A percentile compares a stretch with the other conserved stretches of the same genome.
phyloP scores from a whole-genome alignment of 2,888 invertebrate species.

The Pilophorus perplexus region DNA sequence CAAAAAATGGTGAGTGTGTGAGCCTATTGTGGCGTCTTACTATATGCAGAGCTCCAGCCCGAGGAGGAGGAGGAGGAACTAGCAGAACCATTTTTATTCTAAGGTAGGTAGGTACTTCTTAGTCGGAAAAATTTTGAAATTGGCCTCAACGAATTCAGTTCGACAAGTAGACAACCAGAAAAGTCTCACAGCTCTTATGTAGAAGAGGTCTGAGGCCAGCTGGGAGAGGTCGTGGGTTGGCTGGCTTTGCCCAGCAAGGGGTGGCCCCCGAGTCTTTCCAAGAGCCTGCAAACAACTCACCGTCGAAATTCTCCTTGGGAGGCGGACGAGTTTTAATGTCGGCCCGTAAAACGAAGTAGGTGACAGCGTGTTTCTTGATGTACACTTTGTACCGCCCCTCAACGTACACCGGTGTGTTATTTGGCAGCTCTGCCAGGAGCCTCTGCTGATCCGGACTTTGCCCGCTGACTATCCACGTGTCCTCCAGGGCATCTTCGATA shows the following conservation, averaged over 20 bases:
- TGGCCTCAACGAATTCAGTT: too few relatives aligned
- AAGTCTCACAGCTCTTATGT: not conserved
- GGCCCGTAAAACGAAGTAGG: conserved; percentile 79
- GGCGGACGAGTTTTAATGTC: conserved; percentile 59
- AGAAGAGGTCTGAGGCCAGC: not conserved
- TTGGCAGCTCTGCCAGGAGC: conserved; percentile 64
- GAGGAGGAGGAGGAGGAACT: too few relatives aligned
- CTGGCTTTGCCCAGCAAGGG: not conserved
- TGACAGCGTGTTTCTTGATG: conserved; percentile 69
- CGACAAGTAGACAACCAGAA: too few relatives aligned
- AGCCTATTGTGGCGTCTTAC: too few relatives aligned
- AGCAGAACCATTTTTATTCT: too few relatives aligned
- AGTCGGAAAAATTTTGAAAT: too few relatives aligned
- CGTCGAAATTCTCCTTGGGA: conserved; percentile 50
- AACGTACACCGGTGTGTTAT: conserved; percentile 67
- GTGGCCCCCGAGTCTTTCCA: too few relatives aligned
- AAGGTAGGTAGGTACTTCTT: too few relatives aligned
- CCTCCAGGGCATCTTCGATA: conserved; percentile 72
- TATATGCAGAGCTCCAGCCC: too few relatives aligned
- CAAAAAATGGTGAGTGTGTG: not conserved
- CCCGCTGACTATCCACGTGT: conserved; percentile 89
- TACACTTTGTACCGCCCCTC: conserved; percentile 83
- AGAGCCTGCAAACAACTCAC: conserved; percentile 5
- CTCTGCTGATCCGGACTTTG: conserved; percentile 74
- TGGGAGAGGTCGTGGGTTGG: too few relatives aligned